Percentiles rank a stretch among this genome's conserved stretches.
Conservation (phyloP, 2,888 invertebrate species). For the Drosophila putrida region DNA sequence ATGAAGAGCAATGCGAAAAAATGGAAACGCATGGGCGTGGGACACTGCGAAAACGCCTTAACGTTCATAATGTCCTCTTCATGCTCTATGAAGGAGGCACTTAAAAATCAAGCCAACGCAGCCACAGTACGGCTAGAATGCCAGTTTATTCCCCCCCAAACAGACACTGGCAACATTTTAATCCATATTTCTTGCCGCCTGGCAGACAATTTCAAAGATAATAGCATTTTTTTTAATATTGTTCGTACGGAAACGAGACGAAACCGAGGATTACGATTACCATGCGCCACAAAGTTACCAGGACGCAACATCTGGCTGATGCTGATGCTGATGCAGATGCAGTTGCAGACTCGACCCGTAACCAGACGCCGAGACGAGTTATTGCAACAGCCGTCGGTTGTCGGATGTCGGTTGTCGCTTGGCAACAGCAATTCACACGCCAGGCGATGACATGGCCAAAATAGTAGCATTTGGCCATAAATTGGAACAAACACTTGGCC, state of each 20-base stretch:
- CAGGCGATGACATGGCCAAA: slow-evolving; percentile 61
- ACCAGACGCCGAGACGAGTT: slow-evolving; percentile 51
- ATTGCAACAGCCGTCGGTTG: slow-evolving; percentile 49
- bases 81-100: slow-evolving; percentile 54
- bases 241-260: slow-evolving; percentile 39
- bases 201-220: slow-evolving; percentile 84
- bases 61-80: slow-evolving; percentile 65
- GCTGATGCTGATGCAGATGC: slow-evolving; percentile 17
- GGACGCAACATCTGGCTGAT: slow-evolving; percentile 46
- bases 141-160: slow-evolving; percentile 1
- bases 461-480: slow-evolving; percentile 70
- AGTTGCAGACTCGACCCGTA: slow-evolving; percentile 6
- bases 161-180: slow-evolving; percentile 76
- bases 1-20: slow-evolving; percentile 57
- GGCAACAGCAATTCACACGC: slow-evolving; percentile 62
- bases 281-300: slow-evolving; percentile 60
- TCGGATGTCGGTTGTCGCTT: background rate
- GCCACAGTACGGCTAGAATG: slow-evolving; percentile 37
- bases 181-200: slow-evolving; percentile 82
- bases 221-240: slow-evolving; percentile 65
- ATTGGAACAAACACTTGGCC: slow-evolving; percentile 60
- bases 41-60: slow-evolving; percentile 58
- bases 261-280: slow-evolving; percentile 65
- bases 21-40: slow-evolving; percentile 30
- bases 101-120: slow-evolving; percentile 75